Conservation (phyloP, 2,113 vertebrate genomes). For the Gracilinanus agilis region DNA sequence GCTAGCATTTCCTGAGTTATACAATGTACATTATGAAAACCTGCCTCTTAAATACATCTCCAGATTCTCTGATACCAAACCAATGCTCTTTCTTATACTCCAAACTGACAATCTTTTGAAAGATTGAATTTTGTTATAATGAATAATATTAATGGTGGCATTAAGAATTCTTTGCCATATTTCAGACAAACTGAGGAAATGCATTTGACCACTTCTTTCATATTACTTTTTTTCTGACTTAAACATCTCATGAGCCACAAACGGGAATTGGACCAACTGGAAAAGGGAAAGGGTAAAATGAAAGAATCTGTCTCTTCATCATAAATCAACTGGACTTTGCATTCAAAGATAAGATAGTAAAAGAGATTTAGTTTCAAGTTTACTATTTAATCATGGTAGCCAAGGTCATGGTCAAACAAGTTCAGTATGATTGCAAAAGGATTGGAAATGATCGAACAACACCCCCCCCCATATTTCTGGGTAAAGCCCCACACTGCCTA, state of each 20-base stretch:
- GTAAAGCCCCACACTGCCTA: not conserved
- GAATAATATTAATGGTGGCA: not conserved
- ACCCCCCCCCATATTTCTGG: not conserved
- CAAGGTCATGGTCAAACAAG: conserved; percentile 59
- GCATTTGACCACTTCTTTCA: not conserved
- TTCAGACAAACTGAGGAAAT: not conserved
- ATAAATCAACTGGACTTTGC: conserved; percentile 74
- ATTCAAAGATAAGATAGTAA: conserved; percentile 63
- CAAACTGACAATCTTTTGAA: not conserved
- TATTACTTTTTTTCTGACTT: not conserved
- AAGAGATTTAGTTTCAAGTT: conserved; percentile 53
- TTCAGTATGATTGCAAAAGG: conserved; percentile 68
- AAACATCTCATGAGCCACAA: not conserved
- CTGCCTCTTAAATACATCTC: not conserved
- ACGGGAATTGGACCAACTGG: not conserved
- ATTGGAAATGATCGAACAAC: conserved; percentile 66
- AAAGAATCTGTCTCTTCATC: conserved; percentile 21
- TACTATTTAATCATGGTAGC: conserved; percentile 6
- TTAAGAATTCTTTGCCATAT: not conserved
- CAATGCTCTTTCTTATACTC: not conserved
- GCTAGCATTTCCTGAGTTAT: not conserved
- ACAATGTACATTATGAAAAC: not conserved
- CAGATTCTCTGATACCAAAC: not conserved
- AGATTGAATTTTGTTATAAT: not conserved
- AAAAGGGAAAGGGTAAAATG: not conserved